phyloP scores from a whole-genome alignment of 2,113 vertebrate genomes.

The Catharus fuscescens region DNA sequence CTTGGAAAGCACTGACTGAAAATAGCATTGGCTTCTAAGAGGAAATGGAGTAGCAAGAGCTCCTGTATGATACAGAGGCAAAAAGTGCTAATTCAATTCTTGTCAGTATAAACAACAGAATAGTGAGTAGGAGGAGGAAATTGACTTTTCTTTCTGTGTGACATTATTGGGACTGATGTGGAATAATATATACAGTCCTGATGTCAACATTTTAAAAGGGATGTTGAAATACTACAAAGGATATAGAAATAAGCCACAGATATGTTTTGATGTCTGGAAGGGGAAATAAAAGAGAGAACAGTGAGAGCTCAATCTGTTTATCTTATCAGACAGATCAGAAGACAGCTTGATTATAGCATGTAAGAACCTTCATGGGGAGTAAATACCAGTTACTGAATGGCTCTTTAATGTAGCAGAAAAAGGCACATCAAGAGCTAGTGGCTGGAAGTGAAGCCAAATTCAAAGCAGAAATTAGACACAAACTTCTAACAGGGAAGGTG shows the following conservation, averaged over 20 bases:
- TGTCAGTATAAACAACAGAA: slow-evolving; percentile 48
- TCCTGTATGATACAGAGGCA: neutral
- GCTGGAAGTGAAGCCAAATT: slow-evolving; percentile 22
- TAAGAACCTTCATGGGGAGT: slow-evolving; percentile 36
- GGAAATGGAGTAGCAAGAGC: neutral
- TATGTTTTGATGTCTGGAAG: slow-evolving; percentile 45
- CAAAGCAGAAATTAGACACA: neutral
- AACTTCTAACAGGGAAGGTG: neutral
- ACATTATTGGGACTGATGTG: slow-evolving; percentile 53
- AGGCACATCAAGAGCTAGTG: slow-evolving; percentile 17
- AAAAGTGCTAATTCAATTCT: slow-evolving; percentile 54
- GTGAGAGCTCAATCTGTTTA: slow-evolving; percentile 54
- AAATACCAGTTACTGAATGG: slow-evolving; percentile 51
- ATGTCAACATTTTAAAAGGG: slow-evolving; percentile 33
- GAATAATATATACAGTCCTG: slow-evolving; percentile 36
- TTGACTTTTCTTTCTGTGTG: slow-evolving; percentile 35
- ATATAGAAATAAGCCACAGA: slow-evolving; percentile 20
- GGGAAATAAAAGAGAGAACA: neutral
- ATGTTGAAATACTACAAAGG: slow-evolving; percentile 6
- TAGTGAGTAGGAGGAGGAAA: slow-evolving; percentile 55
- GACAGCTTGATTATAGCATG: slow-evolving; percentile 51
- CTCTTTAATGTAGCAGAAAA: slow-evolving; percentile 53
- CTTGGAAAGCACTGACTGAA: neutral
- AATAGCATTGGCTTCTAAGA: neutral
- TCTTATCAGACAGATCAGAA: slow-evolving; percentile 54